Percentiles rank a stretch among this genome's conserved stretches.
phyloP scores from a whole-genome alignment of 2,888 invertebrate genomes.

The Hyposoter dolosus region DNA sequence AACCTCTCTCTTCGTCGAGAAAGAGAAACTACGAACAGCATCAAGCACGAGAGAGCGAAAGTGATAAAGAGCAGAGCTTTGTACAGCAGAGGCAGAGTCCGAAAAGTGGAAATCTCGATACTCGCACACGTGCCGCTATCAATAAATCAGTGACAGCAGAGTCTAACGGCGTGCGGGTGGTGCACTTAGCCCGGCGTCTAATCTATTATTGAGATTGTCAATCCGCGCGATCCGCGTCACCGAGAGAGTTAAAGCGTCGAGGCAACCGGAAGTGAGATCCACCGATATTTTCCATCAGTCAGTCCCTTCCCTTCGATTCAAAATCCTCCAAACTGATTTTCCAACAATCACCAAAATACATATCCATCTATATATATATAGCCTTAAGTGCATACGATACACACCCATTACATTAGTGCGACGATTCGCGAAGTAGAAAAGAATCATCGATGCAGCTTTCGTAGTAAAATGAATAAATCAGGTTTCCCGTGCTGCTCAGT shows the following conservation, averaged over 20 bases:
- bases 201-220: conserved; percentile 83
- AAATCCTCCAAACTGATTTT: conserved; percentile 8
- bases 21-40: conserved; percentile 29
- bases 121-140: conserved; percentile 79
- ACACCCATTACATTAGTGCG: background rate
- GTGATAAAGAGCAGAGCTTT: conserved; percentile 38
- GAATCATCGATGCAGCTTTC: background rate
- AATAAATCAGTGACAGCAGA: conserved; percentile 78
- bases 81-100: conserved; percentile 46
- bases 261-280: conserved; percentile 70
- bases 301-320: conserved; percentile 27
- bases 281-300: conserved; percentile 29
- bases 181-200: conserved; percentile 82
- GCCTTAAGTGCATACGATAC: background rate
- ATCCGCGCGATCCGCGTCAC: conserved; percentile 76
- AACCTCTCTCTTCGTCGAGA: conserved; percentile 35
- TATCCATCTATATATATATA: background rate
- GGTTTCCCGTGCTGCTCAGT: background rate
- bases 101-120: conserved; percentile 79
- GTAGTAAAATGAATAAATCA: background rate
- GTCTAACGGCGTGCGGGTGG: conserved; percentile 69
- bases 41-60: conserved; percentile 23
- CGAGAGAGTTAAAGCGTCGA: conserved; percentile 75
- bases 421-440: background rate
- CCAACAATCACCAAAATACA: background rate